Evolutionary conservation across 1,140 invertebrate species (phyloP).

Genomic region (Aphelenchoides fujianensis): DNA sequence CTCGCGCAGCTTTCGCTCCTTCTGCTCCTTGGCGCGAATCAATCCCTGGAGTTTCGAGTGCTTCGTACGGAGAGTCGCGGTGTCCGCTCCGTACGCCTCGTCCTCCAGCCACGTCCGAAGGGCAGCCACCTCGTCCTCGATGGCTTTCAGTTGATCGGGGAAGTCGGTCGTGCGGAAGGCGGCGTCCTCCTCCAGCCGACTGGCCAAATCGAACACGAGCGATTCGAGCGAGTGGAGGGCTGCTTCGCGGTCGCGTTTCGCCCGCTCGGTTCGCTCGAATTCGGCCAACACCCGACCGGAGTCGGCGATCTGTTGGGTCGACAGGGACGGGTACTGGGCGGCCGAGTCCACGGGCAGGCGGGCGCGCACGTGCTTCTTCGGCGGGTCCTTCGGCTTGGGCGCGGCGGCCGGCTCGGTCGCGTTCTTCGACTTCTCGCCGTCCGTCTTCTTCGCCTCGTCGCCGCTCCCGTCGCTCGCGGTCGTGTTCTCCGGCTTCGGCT

Average conservation of each 20-base stretch:
- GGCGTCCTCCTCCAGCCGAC: slow-evolving; percentile 73
- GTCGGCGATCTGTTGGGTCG: slow-evolving; percentile 27
- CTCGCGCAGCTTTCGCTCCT: not conserved
- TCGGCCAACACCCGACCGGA: slow-evolving; percentile 24
- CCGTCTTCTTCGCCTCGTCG: slow-evolving; percentile 6
- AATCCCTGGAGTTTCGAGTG: not conserved
- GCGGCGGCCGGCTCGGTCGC: slow-evolving; percentile 36
- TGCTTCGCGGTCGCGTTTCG: slow-evolving; percentile 75
- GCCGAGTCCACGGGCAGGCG: slow-evolving; percentile 30
- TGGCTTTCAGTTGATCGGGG: slow-evolving; percentile 73
- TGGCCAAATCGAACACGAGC: slow-evolving; percentile 82
- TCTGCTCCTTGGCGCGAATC: not conserved
- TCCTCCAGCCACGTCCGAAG: slow-evolving; percentile 62
- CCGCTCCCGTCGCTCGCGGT: slow-evolving; percentile 46
- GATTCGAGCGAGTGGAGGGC: slow-evolving; percentile 85
- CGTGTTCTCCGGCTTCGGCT: slow-evolving; percentile 39
- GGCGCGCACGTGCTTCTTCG: slow-evolving; percentile 23
- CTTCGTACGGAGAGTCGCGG: not conserved
- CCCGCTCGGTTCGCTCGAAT: slow-evolving; percentile 72
- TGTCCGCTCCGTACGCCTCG: slow-evolving; percentile 25
- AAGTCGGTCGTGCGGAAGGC: slow-evolving; percentile 74
- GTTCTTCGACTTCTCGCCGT: slow-evolving; percentile 35
- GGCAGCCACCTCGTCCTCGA: slow-evolving; percentile 66
- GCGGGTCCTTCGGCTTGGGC: slow-evolving; percentile 23
- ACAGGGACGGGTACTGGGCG: slow-evolving; percentile 26